phyloP scores from a whole-genome alignment of 1,140 invertebrate genomes.

The Calephelis nemesis region DNA sequence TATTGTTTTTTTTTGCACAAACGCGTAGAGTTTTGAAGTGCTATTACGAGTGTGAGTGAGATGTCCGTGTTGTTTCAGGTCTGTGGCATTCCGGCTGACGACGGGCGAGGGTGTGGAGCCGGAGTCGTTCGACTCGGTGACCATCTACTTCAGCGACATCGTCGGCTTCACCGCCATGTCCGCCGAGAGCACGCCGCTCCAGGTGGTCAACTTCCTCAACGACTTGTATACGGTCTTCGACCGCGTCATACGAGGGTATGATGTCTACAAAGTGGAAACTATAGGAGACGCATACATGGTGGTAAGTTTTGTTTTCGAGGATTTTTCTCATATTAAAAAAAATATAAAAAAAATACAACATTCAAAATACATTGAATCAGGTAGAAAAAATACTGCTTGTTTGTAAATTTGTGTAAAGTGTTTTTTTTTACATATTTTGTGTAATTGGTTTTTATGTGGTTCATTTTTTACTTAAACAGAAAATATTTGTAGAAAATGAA shows the following conservation, averaged over 20 bases:
- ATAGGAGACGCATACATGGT: slow-evolving; percentile 97
- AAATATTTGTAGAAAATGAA: too few species aligned
- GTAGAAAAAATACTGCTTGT: too few species aligned
- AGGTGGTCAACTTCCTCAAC: slow-evolving; percentile 97
- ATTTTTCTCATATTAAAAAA: too few species aligned
- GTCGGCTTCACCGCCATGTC: slow-evolving; percentile 98
- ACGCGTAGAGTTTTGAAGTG: too few species aligned
- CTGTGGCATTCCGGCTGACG: slow-evolving; percentile 91
- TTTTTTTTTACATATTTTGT: too few species aligned
- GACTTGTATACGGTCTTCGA: slow-evolving; percentile 97
- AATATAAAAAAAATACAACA: too few species aligned
- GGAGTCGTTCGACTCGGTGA: slow-evolving; percentile 95
- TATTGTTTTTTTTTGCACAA: too few species aligned
- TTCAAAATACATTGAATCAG: too few species aligned
- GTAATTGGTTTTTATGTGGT: too few species aligned
- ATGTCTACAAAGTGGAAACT: slow-evolving; percentile 98
- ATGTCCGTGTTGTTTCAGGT: slow-evolving; percentile 78
- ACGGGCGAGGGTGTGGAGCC: slow-evolving; percentile 94
- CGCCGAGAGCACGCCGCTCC: slow-evolving; percentile 94
- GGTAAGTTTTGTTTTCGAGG: slow-evolving; percentile 77
- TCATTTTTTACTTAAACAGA: slow-evolving; percentile 3
- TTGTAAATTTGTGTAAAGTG: too few species aligned
- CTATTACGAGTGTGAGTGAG: not conserved
- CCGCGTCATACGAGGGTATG: slow-evolving; percentile 94
- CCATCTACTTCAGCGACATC: slow-evolving; percentile 99